A percentile compares a stretch with the other conserved stretches of the same genome.
phyloP scores from a whole-genome alignment of 2,113 vertebrate species.

The Argyrosomus japonicus region DNA sequence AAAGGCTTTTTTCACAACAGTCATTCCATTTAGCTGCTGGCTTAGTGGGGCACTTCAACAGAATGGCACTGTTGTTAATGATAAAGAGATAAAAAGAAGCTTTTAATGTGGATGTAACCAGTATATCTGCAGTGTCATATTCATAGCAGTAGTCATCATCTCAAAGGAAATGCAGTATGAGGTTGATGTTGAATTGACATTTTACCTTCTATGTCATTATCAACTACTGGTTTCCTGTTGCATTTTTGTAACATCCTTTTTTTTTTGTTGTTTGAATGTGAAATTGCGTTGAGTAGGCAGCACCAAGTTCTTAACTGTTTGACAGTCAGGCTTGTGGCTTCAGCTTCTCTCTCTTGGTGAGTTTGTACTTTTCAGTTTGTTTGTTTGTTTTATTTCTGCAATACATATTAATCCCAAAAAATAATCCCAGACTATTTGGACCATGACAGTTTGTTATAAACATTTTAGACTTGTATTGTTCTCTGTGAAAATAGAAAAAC shows the following conservation, averaged over 20 bases:
- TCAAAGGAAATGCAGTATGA: background rate
- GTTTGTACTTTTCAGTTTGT: conserved; percentile 1
- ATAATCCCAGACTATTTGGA: background rate
- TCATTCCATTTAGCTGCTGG: background rate
- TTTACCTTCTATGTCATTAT: background rate
- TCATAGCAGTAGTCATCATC: background rate
- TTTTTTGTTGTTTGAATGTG: background rate
- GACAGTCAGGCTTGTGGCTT: conserved; percentile 5
- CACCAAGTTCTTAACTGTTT: background rate
- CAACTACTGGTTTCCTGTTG: conserved; percentile 57
- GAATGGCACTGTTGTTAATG: no score
- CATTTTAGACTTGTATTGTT: background rate
- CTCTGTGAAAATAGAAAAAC: background rate
- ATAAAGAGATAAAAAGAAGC: no score
- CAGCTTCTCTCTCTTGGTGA: conserved; percentile 46
- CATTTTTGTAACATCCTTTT: conserved; percentile 22
- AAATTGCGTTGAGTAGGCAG: background rate
- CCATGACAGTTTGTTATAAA: background rate
- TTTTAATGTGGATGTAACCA: background rate
- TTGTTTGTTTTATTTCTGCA: background rate
- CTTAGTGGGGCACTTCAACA: background rate
- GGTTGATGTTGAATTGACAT: no score
- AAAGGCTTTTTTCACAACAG: background rate
- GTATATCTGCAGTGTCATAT: background rate
- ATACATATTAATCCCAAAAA: background rate